Evolutionary conservation across 2,113 vertebrate genomes (phyloP).

Genomic region (Albula glossodonta): DNA sequence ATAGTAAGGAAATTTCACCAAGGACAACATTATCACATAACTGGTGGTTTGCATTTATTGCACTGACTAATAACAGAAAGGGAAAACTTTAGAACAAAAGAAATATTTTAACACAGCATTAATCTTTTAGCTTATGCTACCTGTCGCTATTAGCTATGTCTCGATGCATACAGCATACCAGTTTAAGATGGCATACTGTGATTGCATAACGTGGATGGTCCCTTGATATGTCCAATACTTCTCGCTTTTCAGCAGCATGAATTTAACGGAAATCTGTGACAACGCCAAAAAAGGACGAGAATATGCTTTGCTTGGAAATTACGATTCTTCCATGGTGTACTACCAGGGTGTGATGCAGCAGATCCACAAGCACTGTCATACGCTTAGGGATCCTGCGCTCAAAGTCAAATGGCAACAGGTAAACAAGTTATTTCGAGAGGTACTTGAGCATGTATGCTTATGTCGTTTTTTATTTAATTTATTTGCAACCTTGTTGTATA

Average conservation of each 20-base stretch:
- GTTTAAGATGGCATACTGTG: neutral
- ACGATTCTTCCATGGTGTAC: slow-evolving; percentile 94
- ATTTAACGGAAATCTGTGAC: slow-evolving; percentile 91
- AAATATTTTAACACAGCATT: neutral
- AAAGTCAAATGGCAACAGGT: slow-evolving; percentile 95
- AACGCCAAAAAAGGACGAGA: slow-evolving; percentile 96
- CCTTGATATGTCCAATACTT: neutral
- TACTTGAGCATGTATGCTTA: neutral
- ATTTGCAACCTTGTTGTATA: neutral
- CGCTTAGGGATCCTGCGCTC: slow-evolving; percentile 84
- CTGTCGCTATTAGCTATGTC: neutral
- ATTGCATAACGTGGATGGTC: neutral
- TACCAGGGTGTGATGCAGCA: slow-evolving; percentile 97
- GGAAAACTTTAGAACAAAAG: neutral
- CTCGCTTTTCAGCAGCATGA: slow-evolving; percentile 72
- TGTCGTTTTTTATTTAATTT: slow-evolving; percentile 1
- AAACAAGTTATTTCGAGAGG: slow-evolving; percentile 29
- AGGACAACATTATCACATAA: neutral
- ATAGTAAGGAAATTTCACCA: neutral
- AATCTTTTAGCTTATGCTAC: neutral
- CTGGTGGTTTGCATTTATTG: too few relatives aligned
- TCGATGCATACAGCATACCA: neutral
- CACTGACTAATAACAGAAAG: too few relatives aligned
- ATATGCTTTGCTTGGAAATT: slow-evolving; percentile 94
- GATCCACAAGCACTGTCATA: slow-evolving; percentile 89